Evolutionary conservation across 2,797 vertebrate genomes (phyloP).

Genomic region (Poecilia velifera): DNA sequence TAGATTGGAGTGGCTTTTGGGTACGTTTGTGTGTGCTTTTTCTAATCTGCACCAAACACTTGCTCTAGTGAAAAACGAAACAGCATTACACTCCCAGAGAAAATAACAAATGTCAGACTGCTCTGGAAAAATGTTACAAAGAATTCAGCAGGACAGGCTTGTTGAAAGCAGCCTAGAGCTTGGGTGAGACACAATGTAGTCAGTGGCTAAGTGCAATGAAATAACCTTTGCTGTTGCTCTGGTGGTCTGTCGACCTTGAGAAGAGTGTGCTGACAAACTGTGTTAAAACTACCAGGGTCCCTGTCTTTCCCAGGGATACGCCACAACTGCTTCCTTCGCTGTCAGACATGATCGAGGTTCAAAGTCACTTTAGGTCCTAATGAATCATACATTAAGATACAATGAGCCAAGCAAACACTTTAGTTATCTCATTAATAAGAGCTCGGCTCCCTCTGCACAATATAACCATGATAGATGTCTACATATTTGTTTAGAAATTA

Average conservation of each 20-base stretch:
- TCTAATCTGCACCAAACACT: conserved; percentile 61
- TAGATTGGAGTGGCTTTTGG: conserved; percentile 57
- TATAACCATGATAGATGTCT: conserved; percentile 20
- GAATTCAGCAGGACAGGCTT: conserved; percentile 56
- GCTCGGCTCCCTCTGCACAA: conserved; percentile 19
- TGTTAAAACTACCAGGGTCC: conserved; percentile 52
- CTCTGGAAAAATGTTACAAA: conserved; percentile 50
- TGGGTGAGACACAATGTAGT: conserved; percentile 53
- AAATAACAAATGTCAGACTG: conserved; percentile 64
- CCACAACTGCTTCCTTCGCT: conserved; percentile 61
- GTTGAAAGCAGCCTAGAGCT: conserved; percentile 62
- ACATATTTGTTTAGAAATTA: conserved; percentile 8
- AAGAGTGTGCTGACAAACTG: conserved; percentile 58
- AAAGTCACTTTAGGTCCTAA: conserved; percentile 65
- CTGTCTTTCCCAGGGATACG: conserved; percentile 65
- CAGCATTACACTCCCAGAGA: conserved; percentile 55
- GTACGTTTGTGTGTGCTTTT: conserved; percentile 51
- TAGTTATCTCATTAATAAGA: conserved; percentile 60
- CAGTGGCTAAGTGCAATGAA: conserved; percentile 56
- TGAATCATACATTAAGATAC: conserved; percentile 73
- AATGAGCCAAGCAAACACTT: conserved; percentile 48
- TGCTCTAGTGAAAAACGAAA: conserved; percentile 40
- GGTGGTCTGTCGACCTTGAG: conserved; percentile 68
- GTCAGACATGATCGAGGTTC: conserved; percentile 75
- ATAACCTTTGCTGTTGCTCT: conserved; percentile 66